A percentile compares a stretch with the other conserved stretches of the same genome.
These are phyloP conservation scores for Andrena hattorfiana DNA, from an alignment of 2,888 invertebrate genomes.

Conservation along the genomic window DNA sequence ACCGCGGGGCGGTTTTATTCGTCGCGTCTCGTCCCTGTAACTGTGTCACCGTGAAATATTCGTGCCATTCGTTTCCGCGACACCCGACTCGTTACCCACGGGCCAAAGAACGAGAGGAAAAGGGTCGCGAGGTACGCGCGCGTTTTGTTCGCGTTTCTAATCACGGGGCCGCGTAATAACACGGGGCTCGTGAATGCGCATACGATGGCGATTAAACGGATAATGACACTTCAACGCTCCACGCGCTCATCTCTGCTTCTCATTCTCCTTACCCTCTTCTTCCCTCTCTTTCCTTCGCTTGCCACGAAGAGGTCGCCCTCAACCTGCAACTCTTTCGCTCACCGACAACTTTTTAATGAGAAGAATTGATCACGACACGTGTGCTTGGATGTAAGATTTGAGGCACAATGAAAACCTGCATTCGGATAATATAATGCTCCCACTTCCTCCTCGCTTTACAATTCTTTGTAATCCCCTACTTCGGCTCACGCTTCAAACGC, in stretches of 20 bases:
- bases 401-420: too few species aligned
- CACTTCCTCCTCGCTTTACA: too few species aligned
- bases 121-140: constrained; percentile 23
- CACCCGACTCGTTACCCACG: constrained; percentile 64
- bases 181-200: constrained; percentile 11
- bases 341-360: not conserved
- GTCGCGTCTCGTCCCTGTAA: constrained; percentile 36
- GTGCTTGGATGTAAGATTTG: too few species aligned
- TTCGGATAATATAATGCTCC: too few species aligned
- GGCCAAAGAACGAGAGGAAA: constrained; percentile 14
- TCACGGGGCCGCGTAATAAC: constrained; percentile 43
- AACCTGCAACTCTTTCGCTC: not conserved
- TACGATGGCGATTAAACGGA: constrained; percentile 47
- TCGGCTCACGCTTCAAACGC: too few species aligned
- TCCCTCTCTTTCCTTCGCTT: not conserved
- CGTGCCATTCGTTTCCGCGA: constrained; percentile 61
- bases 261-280: not conserved
- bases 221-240: constrained; percentile 35
- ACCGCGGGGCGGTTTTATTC: constrained; percentile 42
- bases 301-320: not conserved
- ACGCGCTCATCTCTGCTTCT: not conserved
- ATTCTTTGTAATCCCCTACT: too few species aligned
- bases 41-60: constrained; percentile 65
- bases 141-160: constrained; percentile 50
- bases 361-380: not conserved